Conservation (phyloP, 2,113 vertebrate genomes). For the Lichenostomus cassidix region DNA sequence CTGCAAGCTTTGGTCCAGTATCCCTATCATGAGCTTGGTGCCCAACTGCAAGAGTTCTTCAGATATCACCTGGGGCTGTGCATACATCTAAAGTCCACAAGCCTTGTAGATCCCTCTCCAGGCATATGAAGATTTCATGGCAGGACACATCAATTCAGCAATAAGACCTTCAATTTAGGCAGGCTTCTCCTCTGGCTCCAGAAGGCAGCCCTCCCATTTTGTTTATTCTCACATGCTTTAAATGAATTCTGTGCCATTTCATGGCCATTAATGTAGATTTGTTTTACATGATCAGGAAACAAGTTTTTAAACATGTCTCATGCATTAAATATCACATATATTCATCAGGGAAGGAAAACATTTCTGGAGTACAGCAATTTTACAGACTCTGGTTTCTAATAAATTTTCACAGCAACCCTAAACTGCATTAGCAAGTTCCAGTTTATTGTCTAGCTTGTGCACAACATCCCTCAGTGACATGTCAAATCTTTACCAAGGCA, state of each 20-base stretch:
- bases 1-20: not conserved
- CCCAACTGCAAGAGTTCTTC: not conserved
- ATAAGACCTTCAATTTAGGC: not conserved
- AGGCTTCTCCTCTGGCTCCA: not conserved
- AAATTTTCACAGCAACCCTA: slow-evolving; percentile 75
- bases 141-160: not conserved
- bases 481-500: slow-evolving; percentile 65
- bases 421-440: slow-evolving; percentile 70
- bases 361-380: slow-evolving; percentile 71
- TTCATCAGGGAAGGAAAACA: slow-evolving; percentile 70
- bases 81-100: not conserved
- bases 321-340: slow-evolving; percentile 70
- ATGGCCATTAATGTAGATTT: slow-evolving; percentile 55
- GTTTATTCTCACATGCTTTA: slow-evolving; percentile 59
- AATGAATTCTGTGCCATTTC: slow-evolving; percentile 62
- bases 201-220: not conserved
- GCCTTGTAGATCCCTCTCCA: too few species aligned
- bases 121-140: not conserved
- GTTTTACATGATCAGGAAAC: slow-evolving; percentile 66
- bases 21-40: fast-evolving
- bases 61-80: not conserved
- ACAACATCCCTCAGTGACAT: slow-evolving; percentile 62
- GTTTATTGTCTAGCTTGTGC: slow-evolving; percentile 71
- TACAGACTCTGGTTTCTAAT: slow-evolving; percentile 77
- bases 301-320: slow-evolving; percentile 68